phyloP scores from a whole-genome alignment of 2,113 vertebrate species.

The Martes martes region DNA sequence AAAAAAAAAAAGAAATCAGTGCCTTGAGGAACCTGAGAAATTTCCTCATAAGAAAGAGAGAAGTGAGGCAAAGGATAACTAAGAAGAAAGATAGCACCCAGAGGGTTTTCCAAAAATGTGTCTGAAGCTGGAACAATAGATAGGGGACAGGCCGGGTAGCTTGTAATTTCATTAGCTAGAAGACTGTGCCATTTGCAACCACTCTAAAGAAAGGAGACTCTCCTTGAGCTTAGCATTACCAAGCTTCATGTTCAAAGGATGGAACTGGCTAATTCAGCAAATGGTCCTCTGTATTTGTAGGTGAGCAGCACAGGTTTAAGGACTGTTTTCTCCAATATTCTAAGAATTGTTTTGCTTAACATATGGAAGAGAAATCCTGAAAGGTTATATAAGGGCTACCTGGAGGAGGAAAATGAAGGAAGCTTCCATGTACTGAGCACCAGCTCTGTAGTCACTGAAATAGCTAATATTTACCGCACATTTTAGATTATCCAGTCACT shows the following conservation, averaged over 20 bases:
- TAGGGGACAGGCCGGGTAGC: not conserved
- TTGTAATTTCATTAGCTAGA: not conserved
- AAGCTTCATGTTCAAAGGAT: not conserved
- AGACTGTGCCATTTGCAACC: not conserved
- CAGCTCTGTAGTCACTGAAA: not conserved
- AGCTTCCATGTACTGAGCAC: not conserved
- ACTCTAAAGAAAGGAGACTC: not conserved
- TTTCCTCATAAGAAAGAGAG: conserved; percentile 25
- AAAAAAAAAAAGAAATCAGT: not conserved
- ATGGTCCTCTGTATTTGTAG: not conserved
- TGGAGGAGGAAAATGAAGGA: not conserved
- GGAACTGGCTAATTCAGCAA: not conserved
- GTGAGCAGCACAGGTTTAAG: not conserved
- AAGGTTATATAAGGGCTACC: not conserved
- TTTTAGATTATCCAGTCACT: not conserved
- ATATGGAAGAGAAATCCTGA: not conserved
- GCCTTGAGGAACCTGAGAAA: conserved; percentile 12
- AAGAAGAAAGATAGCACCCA: not conserved
- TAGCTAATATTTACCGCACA: not conserved
- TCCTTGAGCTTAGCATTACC: not conserved
- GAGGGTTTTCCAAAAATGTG: conserved; percentile 5
- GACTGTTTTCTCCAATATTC: not conserved
- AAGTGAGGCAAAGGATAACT: not conserved
- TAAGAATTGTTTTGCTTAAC: not conserved
- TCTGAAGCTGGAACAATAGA: not conserved